phyloP scores from a whole-genome alignment of 1,140 invertebrate genomes.

The Drosophila mojavensis region DNA sequence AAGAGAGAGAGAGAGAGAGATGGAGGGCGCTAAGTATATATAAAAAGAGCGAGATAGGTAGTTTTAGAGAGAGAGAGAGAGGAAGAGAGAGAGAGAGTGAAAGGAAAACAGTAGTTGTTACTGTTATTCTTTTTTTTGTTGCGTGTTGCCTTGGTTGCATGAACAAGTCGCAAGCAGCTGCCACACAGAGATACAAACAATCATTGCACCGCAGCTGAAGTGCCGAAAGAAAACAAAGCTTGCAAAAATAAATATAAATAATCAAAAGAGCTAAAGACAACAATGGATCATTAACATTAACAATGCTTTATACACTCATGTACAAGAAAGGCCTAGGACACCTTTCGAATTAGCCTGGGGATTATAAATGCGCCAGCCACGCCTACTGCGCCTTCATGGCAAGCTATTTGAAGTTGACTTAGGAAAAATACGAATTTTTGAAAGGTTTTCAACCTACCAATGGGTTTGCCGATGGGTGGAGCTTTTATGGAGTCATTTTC shows the following conservation, averaged over 20 bases:
- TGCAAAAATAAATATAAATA: conserved; percentile 40
- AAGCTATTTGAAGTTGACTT: too few relatives aligned
- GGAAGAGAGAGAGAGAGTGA: neutral
- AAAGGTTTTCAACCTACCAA: too few relatives aligned
- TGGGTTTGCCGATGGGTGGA: too few relatives aligned
- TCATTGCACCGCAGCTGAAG: conserved; percentile 11
- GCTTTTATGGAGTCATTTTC: too few relatives aligned
- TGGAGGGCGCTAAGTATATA: too few relatives aligned
- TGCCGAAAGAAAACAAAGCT: conserved; percentile 27
- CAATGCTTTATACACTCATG: conserved; percentile 27
- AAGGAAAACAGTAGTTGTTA: neutral
- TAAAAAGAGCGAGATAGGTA: neutral
- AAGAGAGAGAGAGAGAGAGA: neutral
- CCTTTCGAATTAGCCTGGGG: conserved; percentile 48
- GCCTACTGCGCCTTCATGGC: neutral
- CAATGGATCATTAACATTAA: conserved; percentile 58
- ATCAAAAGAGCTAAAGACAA: conserved; percentile 7
- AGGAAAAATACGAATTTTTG: too few relatives aligned
- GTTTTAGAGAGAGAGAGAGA: neutral
- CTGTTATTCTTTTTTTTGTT: neutral
- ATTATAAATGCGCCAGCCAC: conserved; percentile 46
- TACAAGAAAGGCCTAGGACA: conserved; percentile 34
- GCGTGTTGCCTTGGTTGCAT: conserved; percentile 33
- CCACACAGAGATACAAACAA: conserved; percentile 31
- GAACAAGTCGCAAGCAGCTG: conserved; percentile 19